These are phyloP conservation scores for Varanus salvator DNA, from an alignment of 2,113 vertebrate species.

Conservation along the genomic window DNA sequence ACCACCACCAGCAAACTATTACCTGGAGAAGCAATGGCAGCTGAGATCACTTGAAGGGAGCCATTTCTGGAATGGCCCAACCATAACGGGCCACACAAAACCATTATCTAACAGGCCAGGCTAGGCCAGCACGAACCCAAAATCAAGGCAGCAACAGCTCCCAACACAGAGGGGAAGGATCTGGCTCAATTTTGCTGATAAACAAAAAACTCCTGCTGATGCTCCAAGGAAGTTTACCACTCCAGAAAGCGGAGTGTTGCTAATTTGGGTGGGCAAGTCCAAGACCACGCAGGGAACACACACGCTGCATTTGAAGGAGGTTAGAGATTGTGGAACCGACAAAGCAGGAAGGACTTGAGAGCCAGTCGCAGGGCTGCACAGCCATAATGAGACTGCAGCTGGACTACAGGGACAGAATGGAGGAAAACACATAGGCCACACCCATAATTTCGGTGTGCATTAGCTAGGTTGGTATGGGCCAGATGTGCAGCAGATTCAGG, in stretches of 20 bases:
- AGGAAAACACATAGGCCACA: background rate
- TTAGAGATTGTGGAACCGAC: constrained; percentile 2
- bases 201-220: constrained; percentile 32
- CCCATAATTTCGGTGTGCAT: background rate
- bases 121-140: background rate
- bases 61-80: background rate
- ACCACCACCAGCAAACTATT: background rate
- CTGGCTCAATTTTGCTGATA: constrained; percentile 12
- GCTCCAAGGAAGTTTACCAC: constrained; percentile 56
- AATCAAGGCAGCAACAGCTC: background rate
- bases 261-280: constrained; percentile 65
- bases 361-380: background rate
- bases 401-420: background rate
- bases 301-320: constrained; percentile 47
- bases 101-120: background rate
- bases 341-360: constrained; percentile 7
- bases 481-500: background rate
- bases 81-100: background rate
- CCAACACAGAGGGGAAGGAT: background rate
- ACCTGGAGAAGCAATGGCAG: background rate
- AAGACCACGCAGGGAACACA: constrained; percentile 48
- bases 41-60: background rate
- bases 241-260: constrained; percentile 48
- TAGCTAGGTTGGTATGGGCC: background rate
- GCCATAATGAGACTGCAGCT: background rate